These are phyloP conservation scores for Samia ricini DNA, from an alignment of 1,140 invertebrate species.

Conservation along the genomic window DNA sequence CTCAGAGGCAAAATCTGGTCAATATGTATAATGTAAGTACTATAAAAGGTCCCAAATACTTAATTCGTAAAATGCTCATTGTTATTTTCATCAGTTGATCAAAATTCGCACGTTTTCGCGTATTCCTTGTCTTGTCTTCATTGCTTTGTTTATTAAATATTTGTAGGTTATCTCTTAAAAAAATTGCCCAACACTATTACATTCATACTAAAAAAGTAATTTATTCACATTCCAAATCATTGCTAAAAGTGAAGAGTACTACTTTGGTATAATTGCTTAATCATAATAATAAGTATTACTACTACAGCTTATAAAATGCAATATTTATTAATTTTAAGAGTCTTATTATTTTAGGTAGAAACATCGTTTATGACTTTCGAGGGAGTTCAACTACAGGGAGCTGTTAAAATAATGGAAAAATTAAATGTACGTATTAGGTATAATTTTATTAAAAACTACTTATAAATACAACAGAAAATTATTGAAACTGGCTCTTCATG, in stretches of 20 bases:
- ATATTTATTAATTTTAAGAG: too few relatives aligned
- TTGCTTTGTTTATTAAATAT: neutral
- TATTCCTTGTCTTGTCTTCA: too few relatives aligned
- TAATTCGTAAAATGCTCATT: conserved; percentile 4
- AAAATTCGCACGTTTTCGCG: neutral
- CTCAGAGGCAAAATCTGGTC: conserved; percentile 87
- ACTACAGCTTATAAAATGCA: too few relatives aligned
- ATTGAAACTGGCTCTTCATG: too few relatives aligned
- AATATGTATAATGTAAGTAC: conserved; percentile 95
- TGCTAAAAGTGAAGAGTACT: too few relatives aligned
- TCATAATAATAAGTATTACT: too few relatives aligned
- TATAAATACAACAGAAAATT: too few relatives aligned
- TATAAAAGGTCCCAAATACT: conserved; percentile 1
- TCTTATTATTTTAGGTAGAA: conserved; percentile 83
- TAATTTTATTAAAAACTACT: neutral
- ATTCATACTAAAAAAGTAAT: too few relatives aligned
- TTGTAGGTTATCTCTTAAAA: conserved; percentile 14
- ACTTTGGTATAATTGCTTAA: too few relatives aligned
- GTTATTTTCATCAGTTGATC: neutral
- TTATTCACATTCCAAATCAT: too few relatives aligned
- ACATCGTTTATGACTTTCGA: conserved; percentile 97
- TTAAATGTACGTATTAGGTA: conserved; percentile 89
- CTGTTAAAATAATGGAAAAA: conserved; percentile 96
- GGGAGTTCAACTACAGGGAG: conserved; percentile 93
- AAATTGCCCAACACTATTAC: too few relatives aligned